These are phyloP conservation scores for Cataglyphis altisquamis DNA, from an alignment of 2,888 invertebrate genomes.

Conservation along the genomic window DNA sequence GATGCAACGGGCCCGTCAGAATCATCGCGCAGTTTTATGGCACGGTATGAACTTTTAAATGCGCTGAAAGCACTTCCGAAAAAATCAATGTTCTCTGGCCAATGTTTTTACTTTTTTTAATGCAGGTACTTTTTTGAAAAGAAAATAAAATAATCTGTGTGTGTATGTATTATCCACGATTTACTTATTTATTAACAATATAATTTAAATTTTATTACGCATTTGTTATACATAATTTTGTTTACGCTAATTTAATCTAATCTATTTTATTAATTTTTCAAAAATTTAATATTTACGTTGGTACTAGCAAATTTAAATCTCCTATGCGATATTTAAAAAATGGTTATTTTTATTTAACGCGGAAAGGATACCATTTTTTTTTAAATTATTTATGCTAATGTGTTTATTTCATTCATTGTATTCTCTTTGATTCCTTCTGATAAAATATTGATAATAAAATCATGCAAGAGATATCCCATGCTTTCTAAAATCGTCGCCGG, in stretches of 20 bases:
- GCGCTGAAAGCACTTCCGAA: constrained; percentile 40
- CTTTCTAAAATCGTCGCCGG: not conserved
- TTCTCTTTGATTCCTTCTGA: not conserved
- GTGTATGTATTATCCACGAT: not conserved
- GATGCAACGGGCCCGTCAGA: constrained; percentile 37
- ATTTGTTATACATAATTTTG: not conserved
- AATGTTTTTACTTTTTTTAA: constrained; percentile 7
- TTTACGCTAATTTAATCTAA: not conserved
- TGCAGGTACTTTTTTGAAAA: not conserved
- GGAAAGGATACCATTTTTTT: not conserved
- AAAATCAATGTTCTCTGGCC: constrained; percentile 8
- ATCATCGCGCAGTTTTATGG: constrained; percentile 29
- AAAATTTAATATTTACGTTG: not conserved
- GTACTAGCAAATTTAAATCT: not conserved
- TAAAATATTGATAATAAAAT: not conserved
- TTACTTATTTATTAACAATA: not conserved
- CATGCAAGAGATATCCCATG: not conserved
- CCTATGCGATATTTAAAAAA: not conserved
- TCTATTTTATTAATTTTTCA: constrained; percentile 19
- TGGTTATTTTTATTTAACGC: not conserved
- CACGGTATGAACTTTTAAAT: constrained; percentile 38
- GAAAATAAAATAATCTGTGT: no score
- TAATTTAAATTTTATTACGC: not conserved
- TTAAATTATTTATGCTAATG: no score
- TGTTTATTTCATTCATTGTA: not conserved